Evolutionary conservation across 2,113 vertebrate species (phyloP), one percentile per base, ranked within the genome.

Genomic region (Isichthys henryi): DNA sequence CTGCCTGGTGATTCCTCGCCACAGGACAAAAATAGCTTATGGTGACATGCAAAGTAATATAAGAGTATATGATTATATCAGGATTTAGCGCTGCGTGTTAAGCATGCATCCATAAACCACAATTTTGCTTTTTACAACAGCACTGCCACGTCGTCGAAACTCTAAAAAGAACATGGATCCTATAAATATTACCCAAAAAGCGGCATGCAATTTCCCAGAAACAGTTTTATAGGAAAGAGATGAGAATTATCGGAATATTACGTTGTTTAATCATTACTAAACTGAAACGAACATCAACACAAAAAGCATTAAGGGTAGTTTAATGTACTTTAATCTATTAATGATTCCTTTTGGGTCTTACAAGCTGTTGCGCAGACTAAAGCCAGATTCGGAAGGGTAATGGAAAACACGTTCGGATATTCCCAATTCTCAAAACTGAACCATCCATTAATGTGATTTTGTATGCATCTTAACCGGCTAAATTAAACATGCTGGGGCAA

Each of bases 401-500:
- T 89, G 35, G 77, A 43, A 56, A 89, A 89, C 43, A 85, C 53
- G 48, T 58, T 56, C 49, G 17, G 35, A 27, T 35, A 21, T 43
- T 27, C 39, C 88, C 80, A 58, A 84, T 62, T 62, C 88, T 19
- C 70, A 48, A 85, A 84, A 27, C 39, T 35, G 35, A 62, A 39
- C 80, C 56, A 88, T 80, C 66, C 70, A 80, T 27, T 19, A 82
- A 23, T 88, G 27, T 80, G 70, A 82, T 48, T 88, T 74, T 77
- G 88, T 53, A 58, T 84, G 88, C 52, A 56, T 84, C 52, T 62
- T 84, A 89, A 80, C 21, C 13, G 35, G 88, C 5, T 89, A 84
- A 89, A 89, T 62, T 84, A 84, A 82, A 89, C 88, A 89, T 83
- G 88, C n/a, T 52, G 77, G 49, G 56, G 35, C 70, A 53, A 89